These are phyloP conservation scores for Eubasilissa regina DNA, from an alignment of 1,140 invertebrate species.

Conservation along the genomic window DNA sequence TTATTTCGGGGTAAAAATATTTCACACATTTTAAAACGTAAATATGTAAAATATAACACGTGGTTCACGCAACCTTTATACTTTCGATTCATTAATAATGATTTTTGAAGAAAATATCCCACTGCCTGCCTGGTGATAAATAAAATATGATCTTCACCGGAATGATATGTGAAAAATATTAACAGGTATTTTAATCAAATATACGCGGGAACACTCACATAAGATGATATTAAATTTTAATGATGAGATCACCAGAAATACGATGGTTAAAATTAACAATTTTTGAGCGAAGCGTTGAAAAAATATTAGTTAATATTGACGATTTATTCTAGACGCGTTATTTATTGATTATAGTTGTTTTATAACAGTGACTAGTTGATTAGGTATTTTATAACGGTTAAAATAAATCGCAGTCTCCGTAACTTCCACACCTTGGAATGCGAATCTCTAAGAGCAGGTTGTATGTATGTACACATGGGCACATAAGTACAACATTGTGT, in stretches of 20 bases:
- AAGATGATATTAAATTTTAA: no score
- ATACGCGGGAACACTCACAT: no score
- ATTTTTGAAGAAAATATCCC: neutral
- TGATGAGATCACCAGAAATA: no score
- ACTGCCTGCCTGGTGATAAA: conserved; percentile 12
- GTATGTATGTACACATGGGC: no score
- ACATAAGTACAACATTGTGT: no score
- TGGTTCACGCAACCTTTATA: conserved; percentile 3
- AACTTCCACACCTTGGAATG: conserved; percentile 1
- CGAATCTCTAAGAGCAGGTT: neutral
- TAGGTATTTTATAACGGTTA: conserved; percentile 23
- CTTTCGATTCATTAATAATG: neutral
- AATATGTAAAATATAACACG: conserved; percentile 27
- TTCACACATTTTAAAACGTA: conserved; percentile 28
- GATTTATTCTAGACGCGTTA: no score
- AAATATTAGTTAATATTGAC: no score
- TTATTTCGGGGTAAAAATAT: neutral
- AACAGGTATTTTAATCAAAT: no score
- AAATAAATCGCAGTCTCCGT: neutral
- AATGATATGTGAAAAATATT: neutral
- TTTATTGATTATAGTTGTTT: conserved; percentile 4
- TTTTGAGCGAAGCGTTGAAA: no score
- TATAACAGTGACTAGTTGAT: conserved; percentile 14
- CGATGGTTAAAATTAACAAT: no score
- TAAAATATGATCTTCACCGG: neutral